Evolutionary conservation across 2,113 vertebrate genomes (phyloP).

Genomic region (Heterocephalus glaber): DNA sequence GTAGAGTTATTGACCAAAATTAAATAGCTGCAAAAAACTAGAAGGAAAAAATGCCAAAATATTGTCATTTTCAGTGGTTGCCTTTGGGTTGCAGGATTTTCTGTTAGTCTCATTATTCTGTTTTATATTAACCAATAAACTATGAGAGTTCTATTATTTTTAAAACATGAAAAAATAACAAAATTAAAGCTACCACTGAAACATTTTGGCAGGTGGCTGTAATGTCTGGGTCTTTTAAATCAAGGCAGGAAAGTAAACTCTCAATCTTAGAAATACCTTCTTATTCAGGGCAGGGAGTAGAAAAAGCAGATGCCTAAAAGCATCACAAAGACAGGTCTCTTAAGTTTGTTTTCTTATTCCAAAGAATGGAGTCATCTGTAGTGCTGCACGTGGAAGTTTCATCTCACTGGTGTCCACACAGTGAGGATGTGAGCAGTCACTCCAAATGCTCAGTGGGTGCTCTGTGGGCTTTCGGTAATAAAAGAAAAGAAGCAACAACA

Average conservation of each 20-base stretch:
- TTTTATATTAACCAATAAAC: slow-evolving; percentile 6
- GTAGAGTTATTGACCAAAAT: neutral
- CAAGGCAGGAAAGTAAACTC: neutral
- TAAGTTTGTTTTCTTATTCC: neutral
- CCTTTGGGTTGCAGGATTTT: slow-evolving; percentile 9
- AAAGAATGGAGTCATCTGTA: neutral
- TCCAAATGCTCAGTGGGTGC: neutral
- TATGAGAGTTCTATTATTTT: neutral
- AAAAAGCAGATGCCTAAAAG: neutral
- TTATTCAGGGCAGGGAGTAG: neutral
- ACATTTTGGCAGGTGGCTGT: neutral
- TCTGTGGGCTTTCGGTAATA: slow-evolving; percentile 26
- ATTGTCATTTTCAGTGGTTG: neutral
- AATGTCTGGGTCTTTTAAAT: slow-evolving; percentile 29
- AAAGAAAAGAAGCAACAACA: slow-evolving; percentile 1
- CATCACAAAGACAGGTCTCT: neutral
- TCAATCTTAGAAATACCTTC: neutral
- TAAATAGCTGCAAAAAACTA: slow-evolving; percentile 36
- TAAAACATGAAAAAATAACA: neutral
- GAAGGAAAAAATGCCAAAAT: neutral
- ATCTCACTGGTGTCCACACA: neutral
- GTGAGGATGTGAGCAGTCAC: neutral
- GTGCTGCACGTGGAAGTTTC: neutral
- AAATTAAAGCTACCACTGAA: neutral
- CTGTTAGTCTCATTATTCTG: slow-evolving; percentile 16